Evolutionary conservation across 92 coral and sea anemone genomes (phyloP), one percentile per base, ranked within the genome.

Genomic region (Pocillopora grandis): DNA sequence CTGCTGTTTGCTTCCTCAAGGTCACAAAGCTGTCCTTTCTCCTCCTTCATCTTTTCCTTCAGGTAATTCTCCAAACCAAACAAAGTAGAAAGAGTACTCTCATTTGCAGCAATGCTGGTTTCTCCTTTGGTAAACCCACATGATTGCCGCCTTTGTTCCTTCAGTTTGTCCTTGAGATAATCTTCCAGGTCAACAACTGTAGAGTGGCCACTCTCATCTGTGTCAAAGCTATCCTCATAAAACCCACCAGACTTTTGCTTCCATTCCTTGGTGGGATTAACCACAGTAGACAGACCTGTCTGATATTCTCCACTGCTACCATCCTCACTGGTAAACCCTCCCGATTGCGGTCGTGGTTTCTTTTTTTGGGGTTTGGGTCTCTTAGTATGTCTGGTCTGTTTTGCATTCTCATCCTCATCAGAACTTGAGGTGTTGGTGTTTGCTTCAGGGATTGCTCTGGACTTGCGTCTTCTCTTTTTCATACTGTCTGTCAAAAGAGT

Each of bases 401-500:
- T 85, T 56, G 66, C 81, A 10, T 64, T 77, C 23, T 77, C 75
- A 48, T 10, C 72, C 2, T 77, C 81, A 13, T 69, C 85, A 58
- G 63, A 31, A 63, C 76, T 80, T 15, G 85, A 62, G 17, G 58
- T 61, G 13, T 17, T 49, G 12, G 71, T 84, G 60, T 87, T 89
- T 61, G 83, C 67, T 6, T 63, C 21, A 84, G 97, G 91, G 84
- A 91, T 87, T 19, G 92, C 97, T 69, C 88, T 90, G 23, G 94
- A 91, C 85, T 80, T 87, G 49, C 97, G 75, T 16, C 97, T 89
- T 12, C 79, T 86, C 72, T 88, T 81, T 63, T 80, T 31, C 73
- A 83, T 52, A 31, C 35, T 74, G 14, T 83, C 80, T 37, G 27
- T 65, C 36, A 83, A 62, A 74, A 1, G 2, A 12, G 9, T 75